Evolutionary conservation across 2,797 vertebrate genomes (phyloP), one percentile per base, ranked within the genome.

Genomic region (Lepilemur septentrionalis): DNA sequence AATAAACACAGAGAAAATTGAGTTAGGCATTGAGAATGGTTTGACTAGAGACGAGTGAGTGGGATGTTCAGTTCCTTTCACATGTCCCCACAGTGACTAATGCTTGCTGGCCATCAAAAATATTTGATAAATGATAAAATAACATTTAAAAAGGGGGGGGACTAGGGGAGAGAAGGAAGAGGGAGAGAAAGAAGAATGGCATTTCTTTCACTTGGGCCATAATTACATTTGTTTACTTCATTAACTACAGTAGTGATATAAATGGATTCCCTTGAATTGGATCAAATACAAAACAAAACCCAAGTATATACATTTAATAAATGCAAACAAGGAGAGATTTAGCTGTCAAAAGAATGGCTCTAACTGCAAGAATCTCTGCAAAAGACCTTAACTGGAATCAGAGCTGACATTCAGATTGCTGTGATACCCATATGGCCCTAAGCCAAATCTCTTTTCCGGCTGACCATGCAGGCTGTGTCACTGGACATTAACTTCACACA

Each of bases 381-480:
- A 63, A 63, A 95, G 59, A 76, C 41, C 70, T 97, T 97, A 95
- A 91, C 0, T 91, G 91, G 70, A 95, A 94, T 97, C 25, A 69
- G 41, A 94, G 95, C 78, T 84, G 96, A 81, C 4, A 0, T 0
- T 0, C 43, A 80, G 96, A 95, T 91, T 10, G 72, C 97, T 80
- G 79, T 70, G 35, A 82, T 94, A 96, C 78, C n/a, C n/a, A 20
- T 1, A 41, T 4, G 92, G 92, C 97, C 97, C 89, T 50, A 69
- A 98, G 98, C 97, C 85, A 43, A 82, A 92, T 50, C 91, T 82
- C 95, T 70, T 86, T 65, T 96, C 96, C 30, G 92, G 97, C 98
- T 97, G 97, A 97, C 98, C 96, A 94, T 70, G 95, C 97, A 98
- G 97, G 80, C 96, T 94, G 32, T 65, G 97, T 97, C 98, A 92